Base-by-base conservation (phyloP, 2,113 vertebrate species). In the Carassius auratus region DNA sequence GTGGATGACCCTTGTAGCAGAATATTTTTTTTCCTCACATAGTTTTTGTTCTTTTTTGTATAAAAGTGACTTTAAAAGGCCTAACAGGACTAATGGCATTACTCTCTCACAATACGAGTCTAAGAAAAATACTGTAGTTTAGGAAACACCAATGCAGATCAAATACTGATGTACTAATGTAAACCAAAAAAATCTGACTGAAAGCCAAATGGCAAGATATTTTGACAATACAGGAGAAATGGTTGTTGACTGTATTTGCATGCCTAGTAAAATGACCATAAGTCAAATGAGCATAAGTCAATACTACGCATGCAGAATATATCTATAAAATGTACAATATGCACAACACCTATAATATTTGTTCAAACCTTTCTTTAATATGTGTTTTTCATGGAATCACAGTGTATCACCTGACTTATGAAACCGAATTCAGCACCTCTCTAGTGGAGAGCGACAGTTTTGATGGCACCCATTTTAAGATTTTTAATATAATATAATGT, bases 381-480 rank as follows among this genome's bases (percentile, higher is more conserved):
- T 6, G 45, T 4, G 33, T 23, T 30, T 15, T 50, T 52, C 9
- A 36, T 21, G 5, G 5, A n/a, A 64, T 15, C 6, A 14, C 5
- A 50, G 42, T 7, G 8, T 45, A 57, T 57, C 19, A 38, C 30
- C 30, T 57, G 64, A 9, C 66, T 38, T 1, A 73, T 50, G 30
- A 79, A 59, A 74, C n/a, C 26, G 17, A 23, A 71, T 79, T 84
- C 62, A 95, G 95, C 95, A 95, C 95, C 92, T 69, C 86, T 88
- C 83, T 89, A 73, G 88, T 73, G 94, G 95, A 95, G 59, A 95
- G 95, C 94, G 92, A 92, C 93, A 83, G 0, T 78, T 64, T 14
- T 12, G 57, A 59, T 30, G 64, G 13, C 71, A n/a, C 7, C 14
- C 7, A 36, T n/a, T 64, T 17, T 71, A 48, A 10, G 9, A 2